phyloP scores from a whole-genome alignment of 2,888 invertebrate species.

The Ctenicera cuprea region DNA sequence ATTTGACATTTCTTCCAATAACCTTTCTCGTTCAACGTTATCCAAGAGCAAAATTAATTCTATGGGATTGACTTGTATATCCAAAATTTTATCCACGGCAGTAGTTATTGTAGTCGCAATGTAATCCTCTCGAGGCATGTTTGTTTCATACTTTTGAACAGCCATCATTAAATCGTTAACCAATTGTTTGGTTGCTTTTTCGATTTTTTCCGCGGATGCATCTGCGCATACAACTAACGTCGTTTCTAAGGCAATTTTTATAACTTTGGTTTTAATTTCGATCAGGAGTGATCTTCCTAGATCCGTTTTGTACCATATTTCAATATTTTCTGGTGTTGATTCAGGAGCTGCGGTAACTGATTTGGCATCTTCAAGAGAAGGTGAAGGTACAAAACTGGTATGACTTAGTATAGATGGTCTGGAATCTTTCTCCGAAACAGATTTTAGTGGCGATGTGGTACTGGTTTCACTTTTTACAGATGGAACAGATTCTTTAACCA shows the following conservation, averaged over 20 bases:
- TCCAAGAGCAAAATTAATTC: conserved; percentile 1
- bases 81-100: not conserved
- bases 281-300: not conserved
- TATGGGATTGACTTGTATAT: not conserved
- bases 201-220: not conserved
- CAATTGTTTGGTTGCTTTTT: not conserved
- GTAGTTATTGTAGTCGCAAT: not conserved
- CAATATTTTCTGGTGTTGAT: too few species aligned
- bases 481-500: too few species aligned
- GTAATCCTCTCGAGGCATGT: not conserved
- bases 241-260: not conserved
- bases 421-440: too few species aligned
- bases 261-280: conserved; percentile 4
- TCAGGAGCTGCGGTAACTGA: too few species aligned
- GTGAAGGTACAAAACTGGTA: not conserved
- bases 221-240: not conserved
- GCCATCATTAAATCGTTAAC: not conserved
- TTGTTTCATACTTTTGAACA: not conserved
- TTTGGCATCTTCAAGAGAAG: not conserved
- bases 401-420: too few species aligned
- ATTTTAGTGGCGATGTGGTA: too few species aligned
- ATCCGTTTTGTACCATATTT: conserved; percentile 1
- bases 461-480: too few species aligned
- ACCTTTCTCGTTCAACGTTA: not conserved
- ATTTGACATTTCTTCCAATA: not conserved